Conservation (phyloP, 64 coral and sea anemone species). For the Acropora tenuis region DNA sequence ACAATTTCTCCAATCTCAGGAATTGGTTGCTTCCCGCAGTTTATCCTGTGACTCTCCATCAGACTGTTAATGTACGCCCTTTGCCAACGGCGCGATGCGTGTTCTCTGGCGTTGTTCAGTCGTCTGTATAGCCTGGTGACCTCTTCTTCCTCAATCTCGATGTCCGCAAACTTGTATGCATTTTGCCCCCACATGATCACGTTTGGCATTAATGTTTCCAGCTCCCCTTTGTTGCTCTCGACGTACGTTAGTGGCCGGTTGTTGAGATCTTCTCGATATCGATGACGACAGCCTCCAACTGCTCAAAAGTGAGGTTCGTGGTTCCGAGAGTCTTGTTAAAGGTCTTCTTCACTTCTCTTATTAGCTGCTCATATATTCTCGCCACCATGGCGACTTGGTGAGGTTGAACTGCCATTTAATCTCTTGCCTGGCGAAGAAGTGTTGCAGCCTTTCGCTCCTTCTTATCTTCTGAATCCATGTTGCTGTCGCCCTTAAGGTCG, state of each 20-base stretch:
- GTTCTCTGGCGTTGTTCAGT: conserved; percentile 55
- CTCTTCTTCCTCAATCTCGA: conserved; percentile 68
- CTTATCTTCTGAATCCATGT: too few relatives aligned
- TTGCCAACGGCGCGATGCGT: conserved; percentile 62
- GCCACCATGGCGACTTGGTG: conserved; percentile 71
- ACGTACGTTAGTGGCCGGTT: conserved; percentile 77
- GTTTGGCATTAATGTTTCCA: conserved; percentile 71
- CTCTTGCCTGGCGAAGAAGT: conserved; percentile 32
- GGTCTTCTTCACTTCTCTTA: conserved; percentile 74
- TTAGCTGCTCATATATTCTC: conserved; percentile 77
- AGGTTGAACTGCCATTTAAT: conserved; percentile 26
- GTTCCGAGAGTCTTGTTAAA: conserved; percentile 79
- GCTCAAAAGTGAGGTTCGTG: conserved; percentile 32
- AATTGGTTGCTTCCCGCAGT: conserved; percentile 14
- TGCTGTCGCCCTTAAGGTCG: too few relatives aligned
- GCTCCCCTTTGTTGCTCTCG: conserved; percentile 62
- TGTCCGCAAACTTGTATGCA: conserved; percentile 49
- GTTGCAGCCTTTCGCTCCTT: conserved; percentile 37
- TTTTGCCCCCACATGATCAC: conserved; percentile 83
- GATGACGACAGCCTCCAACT: conserved; percentile 64
- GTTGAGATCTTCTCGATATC: conserved; percentile 80
- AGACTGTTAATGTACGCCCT: conserved; percentile 71
- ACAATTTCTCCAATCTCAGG: conserved; percentile 69
- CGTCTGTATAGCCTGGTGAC: conserved; percentile 23
- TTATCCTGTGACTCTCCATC: conserved; percentile 72